A percentile compares a stretch with the other conserved stretches of the same genome.
Evolutionary conservation across 2,888 invertebrate genomes (phyloP).

Genomic region (Blera fallax): DNA sequence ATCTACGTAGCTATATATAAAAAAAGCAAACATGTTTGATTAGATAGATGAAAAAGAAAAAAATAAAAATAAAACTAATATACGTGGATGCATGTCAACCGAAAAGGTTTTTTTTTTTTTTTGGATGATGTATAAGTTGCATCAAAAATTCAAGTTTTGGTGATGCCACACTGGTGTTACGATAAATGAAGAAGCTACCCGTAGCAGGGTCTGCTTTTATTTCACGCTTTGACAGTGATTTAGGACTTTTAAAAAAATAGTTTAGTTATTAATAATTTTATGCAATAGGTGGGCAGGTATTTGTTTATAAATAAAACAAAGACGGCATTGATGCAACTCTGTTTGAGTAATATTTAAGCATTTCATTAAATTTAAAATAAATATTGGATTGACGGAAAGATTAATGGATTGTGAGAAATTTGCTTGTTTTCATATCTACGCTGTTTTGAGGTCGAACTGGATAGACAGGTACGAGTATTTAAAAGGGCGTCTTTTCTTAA

Average conservation of each 20-base stretch:
- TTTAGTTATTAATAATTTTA: not conserved
- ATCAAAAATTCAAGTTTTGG: not conserved
- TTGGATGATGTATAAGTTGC: not conserved
- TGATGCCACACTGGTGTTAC: slow-evolving; percentile 14
- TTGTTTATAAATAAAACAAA: not conserved
- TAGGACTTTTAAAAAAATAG: not conserved
- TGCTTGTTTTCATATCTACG: too few relatives aligned
- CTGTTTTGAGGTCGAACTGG: too few relatives aligned
- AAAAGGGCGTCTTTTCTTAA: too few relatives aligned
- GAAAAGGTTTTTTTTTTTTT: too few relatives aligned
- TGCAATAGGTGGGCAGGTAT: not conserved
- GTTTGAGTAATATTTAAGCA: not conserved
- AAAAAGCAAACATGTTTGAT: slow-evolving; percentile 9
- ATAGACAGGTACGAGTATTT: too few relatives aligned
- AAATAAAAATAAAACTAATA: too few relatives aligned
- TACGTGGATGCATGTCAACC: not conserved
- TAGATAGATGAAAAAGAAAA: slow-evolving; percentile 29
- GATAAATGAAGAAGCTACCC: not conserved
- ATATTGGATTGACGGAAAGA: too few relatives aligned
- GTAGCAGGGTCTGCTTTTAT: not conserved
- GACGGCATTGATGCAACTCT: not conserved
- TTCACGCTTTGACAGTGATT: not conserved
- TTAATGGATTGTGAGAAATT: too few relatives aligned
- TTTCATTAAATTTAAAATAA: too few relatives aligned
- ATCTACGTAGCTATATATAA: not conserved